These are phyloP conservation scores for Syndactyla subalaris DNA, from an alignment of 2,797 vertebrate species.

Conservation along the genomic window DNA sequence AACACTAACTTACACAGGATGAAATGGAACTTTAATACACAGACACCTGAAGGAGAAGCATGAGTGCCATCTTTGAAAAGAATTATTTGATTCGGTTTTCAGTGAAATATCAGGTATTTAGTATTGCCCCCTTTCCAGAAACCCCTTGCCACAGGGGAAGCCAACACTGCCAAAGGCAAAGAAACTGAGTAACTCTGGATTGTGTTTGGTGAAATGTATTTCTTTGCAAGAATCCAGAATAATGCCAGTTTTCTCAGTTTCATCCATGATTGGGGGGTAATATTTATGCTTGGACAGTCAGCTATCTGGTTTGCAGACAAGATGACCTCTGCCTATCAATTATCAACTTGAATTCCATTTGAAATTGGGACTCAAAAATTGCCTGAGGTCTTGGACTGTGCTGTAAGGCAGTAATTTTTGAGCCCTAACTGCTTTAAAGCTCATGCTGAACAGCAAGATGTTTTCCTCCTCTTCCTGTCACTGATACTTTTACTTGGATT, in stretches of 20 bases:
- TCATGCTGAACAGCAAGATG: not conserved
- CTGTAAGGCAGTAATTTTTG: not conserved
- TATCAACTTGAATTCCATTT: not conserved
- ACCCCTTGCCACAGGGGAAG: not conserved
- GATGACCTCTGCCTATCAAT: not conserved
- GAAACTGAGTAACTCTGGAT: not conserved
- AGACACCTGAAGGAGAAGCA: not conserved
- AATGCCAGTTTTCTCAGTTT: not conserved
- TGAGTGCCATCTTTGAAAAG: not conserved
- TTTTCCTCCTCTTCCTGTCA: not conserved
- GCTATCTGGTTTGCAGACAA: not conserved
- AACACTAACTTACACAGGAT: not conserved
- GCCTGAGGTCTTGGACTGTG: not conserved
- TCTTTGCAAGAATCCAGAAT: not conserved
- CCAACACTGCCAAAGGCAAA: not conserved
- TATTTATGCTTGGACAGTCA: not conserved
- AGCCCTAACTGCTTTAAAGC: not conserved
- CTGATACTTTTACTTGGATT: not conserved
- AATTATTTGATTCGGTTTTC: not conserved
- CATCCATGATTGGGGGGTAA: not conserved
- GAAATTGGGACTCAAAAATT: not conserved
- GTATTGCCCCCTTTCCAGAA: not conserved
- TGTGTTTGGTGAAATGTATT: not conserved
- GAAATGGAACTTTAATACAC: not conserved
- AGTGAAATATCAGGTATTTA: not conserved